These are phyloP conservation scores for Hydrochoerus hydrochaeris DNA, from an alignment of 2,113 vertebrate genomes.

Conservation along the genomic window DNA sequence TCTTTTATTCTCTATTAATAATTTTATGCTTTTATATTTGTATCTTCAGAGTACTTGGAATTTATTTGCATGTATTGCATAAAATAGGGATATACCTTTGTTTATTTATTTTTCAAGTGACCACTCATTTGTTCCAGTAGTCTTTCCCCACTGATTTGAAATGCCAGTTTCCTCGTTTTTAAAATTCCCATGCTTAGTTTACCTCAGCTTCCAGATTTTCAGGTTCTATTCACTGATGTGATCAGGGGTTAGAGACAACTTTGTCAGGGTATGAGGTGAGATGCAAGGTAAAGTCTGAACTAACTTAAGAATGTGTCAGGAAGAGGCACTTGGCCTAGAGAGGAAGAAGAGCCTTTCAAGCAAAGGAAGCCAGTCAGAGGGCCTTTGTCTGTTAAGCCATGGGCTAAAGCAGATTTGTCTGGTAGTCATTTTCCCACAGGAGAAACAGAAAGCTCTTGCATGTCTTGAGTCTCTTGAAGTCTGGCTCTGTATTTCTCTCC, in stretches of 20 bases:
- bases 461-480: fast-evolving
- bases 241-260: not conserved
- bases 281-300: not conserved
- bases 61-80: slow-evolving; percentile 6
- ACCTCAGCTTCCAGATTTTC: not conserved
- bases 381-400: not conserved
- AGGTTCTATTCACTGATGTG: not conserved
- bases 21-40: not conserved
- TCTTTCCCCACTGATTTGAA: not conserved
- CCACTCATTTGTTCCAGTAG: not conserved
- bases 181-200: fast-evolving
- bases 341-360: not conserved
- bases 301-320: not conserved
- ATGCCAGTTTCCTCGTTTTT: not conserved
- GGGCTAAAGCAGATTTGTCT: not conserved
- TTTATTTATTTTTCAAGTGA: not conserved
- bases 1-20: not conserved
- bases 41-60: not conserved
- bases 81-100: not conserved
- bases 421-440: not conserved
- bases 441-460: not conserved
- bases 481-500: not conserved
- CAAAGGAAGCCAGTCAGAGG: not conserved
- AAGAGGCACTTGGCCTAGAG: not conserved
- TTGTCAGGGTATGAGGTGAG: not conserved